phyloP scores from a whole-genome alignment of 2,888 invertebrate genomes.

The Glyphotaelius pellucidus region DNA sequence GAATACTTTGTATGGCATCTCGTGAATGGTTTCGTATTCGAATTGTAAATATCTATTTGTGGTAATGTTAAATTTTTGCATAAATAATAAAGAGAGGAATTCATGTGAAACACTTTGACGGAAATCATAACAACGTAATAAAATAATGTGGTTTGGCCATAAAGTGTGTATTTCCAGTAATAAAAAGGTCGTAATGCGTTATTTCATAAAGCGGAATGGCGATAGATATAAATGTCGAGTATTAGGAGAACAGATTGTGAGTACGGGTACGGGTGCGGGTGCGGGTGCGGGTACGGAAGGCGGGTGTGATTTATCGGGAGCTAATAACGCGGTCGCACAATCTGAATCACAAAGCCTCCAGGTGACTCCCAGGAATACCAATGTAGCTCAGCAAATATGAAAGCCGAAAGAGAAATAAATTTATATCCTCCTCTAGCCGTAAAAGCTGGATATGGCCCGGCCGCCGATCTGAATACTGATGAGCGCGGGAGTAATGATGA shows the following conservation, averaged over 20 bases:
- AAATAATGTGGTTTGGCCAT: neutral
- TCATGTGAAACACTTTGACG: neutral
- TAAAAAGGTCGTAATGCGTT: neutral
- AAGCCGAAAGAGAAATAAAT: conserved; percentile 65
- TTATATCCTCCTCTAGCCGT: conserved; percentile 64
- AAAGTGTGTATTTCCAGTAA: neutral
- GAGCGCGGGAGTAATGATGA: conserved; percentile 58
- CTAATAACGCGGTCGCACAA: conserved; percentile 63
- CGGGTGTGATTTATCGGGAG: conserved; percentile 60
- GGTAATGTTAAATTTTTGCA: neutral
- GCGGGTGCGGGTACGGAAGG: neutral
- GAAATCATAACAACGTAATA: neutral
- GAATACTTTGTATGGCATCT: neutral
- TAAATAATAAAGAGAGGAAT: neutral
- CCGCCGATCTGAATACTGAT: conserved; percentile 64
- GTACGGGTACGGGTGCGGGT: neutral
- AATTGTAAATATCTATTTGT: neutral
- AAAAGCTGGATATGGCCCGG: conserved; percentile 62
- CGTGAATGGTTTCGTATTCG: neutral
- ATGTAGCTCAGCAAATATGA: conserved; percentile 59
- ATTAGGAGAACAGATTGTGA: neutral
- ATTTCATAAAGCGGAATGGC: neutral
- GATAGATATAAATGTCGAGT: conserved; percentile 2
- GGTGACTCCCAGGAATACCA: conserved; percentile 63
- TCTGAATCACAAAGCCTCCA: conserved; percentile 62